Base-by-base conservation (phyloP, 2,113 vertebrate species). In the Nannobrachium achirus region DNA sequence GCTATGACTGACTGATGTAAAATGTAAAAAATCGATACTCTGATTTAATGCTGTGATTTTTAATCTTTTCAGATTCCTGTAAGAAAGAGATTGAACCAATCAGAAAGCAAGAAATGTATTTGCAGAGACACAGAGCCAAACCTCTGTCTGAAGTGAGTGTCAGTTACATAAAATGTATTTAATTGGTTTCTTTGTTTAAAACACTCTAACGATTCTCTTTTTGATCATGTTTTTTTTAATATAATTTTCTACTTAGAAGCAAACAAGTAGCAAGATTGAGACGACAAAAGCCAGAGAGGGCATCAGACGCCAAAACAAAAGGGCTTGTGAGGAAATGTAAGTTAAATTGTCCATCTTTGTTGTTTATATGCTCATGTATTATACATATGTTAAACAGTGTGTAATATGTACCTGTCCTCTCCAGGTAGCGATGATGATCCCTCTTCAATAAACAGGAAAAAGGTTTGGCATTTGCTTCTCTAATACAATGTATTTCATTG, bases 341-440 rank as follows among this genome's bases (percentile, higher is more conserved):
- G 89, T 81, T 60, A 16, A 46, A 46, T 46, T 46, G 25, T 33
- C 44, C 8, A 7, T 46, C 14, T 8, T 6, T 2, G 44, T 46
- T 46, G 14, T 46, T 46, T 11, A 46, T 14, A 46, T n/a, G n/a
- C n/a, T n/a, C n/a, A n/a, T n/a, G n/a, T n/a, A n/a, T 46, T 11
- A 46, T 14, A 46, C 1, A 11, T 46, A n/a, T n/a, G n/a, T n/a
- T n/a, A n/a, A n/a, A n/a, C n/a, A n/a, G n/a, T n/a, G n/a, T n/a
- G n/a, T n/a, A 2, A 9, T 50, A 4, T 68, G n/a, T 80, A 1
- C 25, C 69, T 66, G 13, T 48, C 3, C 62, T 15, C 41, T 82
- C 10, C 76, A 98, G 96, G 92, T 88, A 92, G 89, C 56, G 75
- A 90, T 72, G 90, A 90, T 10, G 84, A 83, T 53, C 80, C 88